Conservation (phyloP, 2,113 vertebrate species). For the Edolisoma coerulescens region DNA sequence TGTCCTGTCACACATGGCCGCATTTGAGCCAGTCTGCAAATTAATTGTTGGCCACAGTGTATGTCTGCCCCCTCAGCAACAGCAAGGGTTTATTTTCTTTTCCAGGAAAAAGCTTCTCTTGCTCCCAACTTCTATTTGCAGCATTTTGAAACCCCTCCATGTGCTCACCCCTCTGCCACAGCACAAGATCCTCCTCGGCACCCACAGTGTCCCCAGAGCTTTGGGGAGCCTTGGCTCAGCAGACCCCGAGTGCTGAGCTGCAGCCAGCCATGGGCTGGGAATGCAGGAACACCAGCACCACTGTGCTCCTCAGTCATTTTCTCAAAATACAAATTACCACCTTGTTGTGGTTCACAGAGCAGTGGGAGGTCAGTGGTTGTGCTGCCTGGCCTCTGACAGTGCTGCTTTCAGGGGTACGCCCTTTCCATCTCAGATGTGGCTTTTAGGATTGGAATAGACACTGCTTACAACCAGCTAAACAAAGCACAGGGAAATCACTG, state of each 20-base stretch:
- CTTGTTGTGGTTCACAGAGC: neutral
- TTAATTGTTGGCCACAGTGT: neutral
- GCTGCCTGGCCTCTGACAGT: neutral
- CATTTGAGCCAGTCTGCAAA: neutral
- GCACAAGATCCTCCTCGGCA: neutral
- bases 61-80: neutral
- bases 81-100: neutral
- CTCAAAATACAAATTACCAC: neutral
- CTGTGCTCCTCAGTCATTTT: neutral
- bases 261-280: neutral
- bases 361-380: rapidly evolving
- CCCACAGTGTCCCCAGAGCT: rapidly evolving
- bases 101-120: neutral
- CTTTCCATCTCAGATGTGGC: neutral
- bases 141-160: neutral
- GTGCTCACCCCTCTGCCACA: neutral
- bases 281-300: neutral
- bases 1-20: neutral
- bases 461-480: neutral
- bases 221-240: neutral
- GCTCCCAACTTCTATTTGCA: neutral
- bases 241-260: neutral
- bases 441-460: neutral
- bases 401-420: neutral
- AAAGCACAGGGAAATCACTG: neutral